Percentiles rank a stretch among this genome's conserved stretches.
Conservation (phyloP, 1,140 invertebrate species). For the Muscidifurax raptorellus region DNA sequence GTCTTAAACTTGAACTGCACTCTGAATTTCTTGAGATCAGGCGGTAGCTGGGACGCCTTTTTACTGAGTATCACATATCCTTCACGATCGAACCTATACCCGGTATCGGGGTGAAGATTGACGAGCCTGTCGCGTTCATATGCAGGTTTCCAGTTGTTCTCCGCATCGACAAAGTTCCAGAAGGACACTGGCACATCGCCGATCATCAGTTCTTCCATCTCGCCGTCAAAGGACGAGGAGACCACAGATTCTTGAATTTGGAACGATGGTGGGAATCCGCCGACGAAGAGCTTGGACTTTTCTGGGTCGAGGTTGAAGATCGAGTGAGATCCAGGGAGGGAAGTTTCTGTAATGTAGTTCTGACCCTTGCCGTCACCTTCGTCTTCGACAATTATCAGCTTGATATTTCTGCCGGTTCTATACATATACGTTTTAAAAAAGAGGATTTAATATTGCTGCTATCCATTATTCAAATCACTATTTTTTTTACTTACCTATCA, state of each 20-base stretch:
- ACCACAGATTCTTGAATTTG: conserved; percentile 82
- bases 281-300: conserved; percentile 92
- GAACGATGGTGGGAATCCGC: conserved; percentile 86
- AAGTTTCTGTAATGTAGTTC: conserved; percentile 77
- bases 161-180: conserved; percentile 93
- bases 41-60: conserved; percentile 75
- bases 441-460: not conserved
- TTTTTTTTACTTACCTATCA: conserved; percentile 79
- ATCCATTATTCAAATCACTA: not conserved
- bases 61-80: conserved; percentile 86
- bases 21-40: conserved; percentile 78
- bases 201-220: conserved; percentile 92
- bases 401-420: conserved; percentile 88
- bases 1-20: conserved; percentile 88
- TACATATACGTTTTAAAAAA: conserved; percentile 47
- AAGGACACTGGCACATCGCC: conserved; percentile 92
- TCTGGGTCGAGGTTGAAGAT: conserved; percentile 92
- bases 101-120: conserved; percentile 80
- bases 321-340: conserved; percentile 82
- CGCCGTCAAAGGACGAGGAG: conserved; percentile 88
- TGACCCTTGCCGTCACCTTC: conserved; percentile 79
- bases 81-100: conserved; percentile 90
- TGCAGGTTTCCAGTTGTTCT: conserved; percentile 85
- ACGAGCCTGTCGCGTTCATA: conserved; percentile 82
- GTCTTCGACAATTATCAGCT: conserved; percentile 88